Evolutionary conservation across 2,888 invertebrate genomes (phyloP), one percentile per base, ranked within the genome.

Genomic region (Hyppa rectilinea): DNA sequence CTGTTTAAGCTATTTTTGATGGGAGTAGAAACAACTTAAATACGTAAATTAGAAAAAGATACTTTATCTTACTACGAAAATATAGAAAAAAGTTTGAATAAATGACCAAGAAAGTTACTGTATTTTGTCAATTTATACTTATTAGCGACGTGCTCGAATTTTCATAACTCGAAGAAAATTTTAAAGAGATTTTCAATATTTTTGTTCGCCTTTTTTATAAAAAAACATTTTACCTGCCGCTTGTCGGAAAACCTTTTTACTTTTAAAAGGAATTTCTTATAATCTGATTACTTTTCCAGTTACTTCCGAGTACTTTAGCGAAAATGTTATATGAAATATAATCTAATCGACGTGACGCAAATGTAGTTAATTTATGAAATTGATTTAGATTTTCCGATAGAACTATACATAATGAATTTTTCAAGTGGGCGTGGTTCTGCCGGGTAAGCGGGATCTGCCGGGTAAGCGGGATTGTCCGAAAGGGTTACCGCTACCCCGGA

Each of bases 231-330:
- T 20, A n/a, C n/a, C n/a, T 38, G 29, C 38, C 14, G 26, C 10
- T 34, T 20, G 20, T 10, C 31, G 23, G 17, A 59, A 63, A 43
- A 75, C 63, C 63, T 64, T 69, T 60, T 80, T 43, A 14, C 70
- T 63, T 40, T 76, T 53, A 38, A 70, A 64, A 70, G 38, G 29
- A 58, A 64, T 34, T 56, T 78, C 43, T 49, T 64, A 58, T 60
- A 64, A 80, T 80, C 47, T 52, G 47, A 76, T 78, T 70, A 81
- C 56, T 23, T 69, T 63, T 49, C n/a, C 20, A 56, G 20, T n/a
- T 45, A 61, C 64, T 56, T 61, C 63, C 36, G 40, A 34, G 45
- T 60, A 63, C 49, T 69, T 75, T 55, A 47, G 45, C 17, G 12
- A 59, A 66, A 53, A 49, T 58, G 52, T 23, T 56, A 10, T 50